phyloP scores from a whole-genome alignment of 1,140 invertebrate species.

The Pinna nobilis region DNA sequence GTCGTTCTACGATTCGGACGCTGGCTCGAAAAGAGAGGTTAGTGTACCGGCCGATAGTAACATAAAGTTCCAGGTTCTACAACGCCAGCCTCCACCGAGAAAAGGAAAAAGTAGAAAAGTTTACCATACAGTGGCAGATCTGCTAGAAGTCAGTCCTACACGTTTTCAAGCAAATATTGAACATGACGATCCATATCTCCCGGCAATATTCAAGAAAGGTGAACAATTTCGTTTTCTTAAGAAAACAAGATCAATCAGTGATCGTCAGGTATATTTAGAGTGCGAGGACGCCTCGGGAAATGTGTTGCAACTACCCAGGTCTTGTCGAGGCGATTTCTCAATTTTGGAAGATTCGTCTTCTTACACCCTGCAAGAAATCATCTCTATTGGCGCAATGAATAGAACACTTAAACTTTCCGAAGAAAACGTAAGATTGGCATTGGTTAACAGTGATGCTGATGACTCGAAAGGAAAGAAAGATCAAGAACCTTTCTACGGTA shows the following conservation, averaged over 20 bases:
- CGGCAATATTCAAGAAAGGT: conserved; percentile 33
- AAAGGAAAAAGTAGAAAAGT: conserved; percentile 1
- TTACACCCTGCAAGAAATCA: conserved; percentile 36
- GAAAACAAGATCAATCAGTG: conserved; percentile 18
- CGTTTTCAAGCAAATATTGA: conserved; percentile 35
- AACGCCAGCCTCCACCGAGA: neutral
- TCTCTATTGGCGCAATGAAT: conserved; percentile 25
- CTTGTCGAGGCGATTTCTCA: conserved; percentile 35
- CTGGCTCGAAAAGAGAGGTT: conserved; percentile 30
- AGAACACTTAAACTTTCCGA: conserved; percentile 37
- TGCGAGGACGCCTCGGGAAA: conserved; percentile 36
- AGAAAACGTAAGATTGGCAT: conserved; percentile 33
- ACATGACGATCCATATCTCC: conserved; percentile 29
- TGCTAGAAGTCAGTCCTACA: conserved; percentile 35
- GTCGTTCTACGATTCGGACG: conserved; percentile 37
- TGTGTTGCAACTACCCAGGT: conserved; percentile 22
- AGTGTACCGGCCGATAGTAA: conserved; percentile 37
- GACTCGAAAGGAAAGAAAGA: neutral
- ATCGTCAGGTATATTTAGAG: conserved; percentile 32
- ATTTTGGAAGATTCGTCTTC: conserved; percentile 26
- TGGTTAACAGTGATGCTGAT: neutral
- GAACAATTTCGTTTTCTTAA: conserved; percentile 21
- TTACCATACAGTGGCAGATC: conserved; percentile 30
- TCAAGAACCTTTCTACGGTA: conserved; percentile 23
- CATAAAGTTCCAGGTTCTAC: conserved; percentile 38